Base-by-base conservation (phyloP, 2,888 invertebrate genomes). In the Eupithecia tripunctaria region DNA sequence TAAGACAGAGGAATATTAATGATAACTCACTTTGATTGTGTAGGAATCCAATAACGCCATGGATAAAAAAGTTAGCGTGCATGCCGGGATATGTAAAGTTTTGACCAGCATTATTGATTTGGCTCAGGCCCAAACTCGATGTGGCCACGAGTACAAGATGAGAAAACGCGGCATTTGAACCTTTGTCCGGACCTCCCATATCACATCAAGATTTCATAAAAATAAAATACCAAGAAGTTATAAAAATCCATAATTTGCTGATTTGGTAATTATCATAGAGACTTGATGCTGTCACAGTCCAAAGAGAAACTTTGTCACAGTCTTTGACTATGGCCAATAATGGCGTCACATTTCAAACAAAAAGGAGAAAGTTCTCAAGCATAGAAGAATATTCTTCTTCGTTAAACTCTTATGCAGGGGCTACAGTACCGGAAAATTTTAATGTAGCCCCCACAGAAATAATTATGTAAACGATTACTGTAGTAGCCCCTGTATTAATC, bases 11-110 rank as follows among this genome's bases (percentile, higher is more conserved):
- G 7, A n/a, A 7, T 10, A 51, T 10, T n/a, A 21, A 51, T 27
- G 18, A 25, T 62, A 10, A 82, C 86, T 85, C 71, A 90, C 91
- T 89, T 78, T 90, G 91, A 74, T 84, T 88, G 78, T 91, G 86
- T 51, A 92, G 74, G 77, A 92, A 86, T 80, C 93, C 93, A 68
- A 92, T 14, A 51, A 91, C 71, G 71, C 92, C 92, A 68, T 93
- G 93, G 76, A 93, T 77, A 78, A 93, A 88, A 79, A 88, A 91
- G 79, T 93, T 93, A 1, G 84, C 88, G 77, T 93, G 92, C 90
- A 92, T 89, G 62, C 93, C 93, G 1, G 91, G 90, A 69, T 91
- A 87, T 43, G 89, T 86, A 78, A 81, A 92, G 68, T 84, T 86
- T 66, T 81, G 84, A 38, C 82, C 76, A 12, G 81, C 75, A 82